Evolutionary conservation across 2,888 invertebrate species (phyloP), one percentile per base, ranked within the genome.

Genomic region (Ichneumoninae sp.): DNA sequence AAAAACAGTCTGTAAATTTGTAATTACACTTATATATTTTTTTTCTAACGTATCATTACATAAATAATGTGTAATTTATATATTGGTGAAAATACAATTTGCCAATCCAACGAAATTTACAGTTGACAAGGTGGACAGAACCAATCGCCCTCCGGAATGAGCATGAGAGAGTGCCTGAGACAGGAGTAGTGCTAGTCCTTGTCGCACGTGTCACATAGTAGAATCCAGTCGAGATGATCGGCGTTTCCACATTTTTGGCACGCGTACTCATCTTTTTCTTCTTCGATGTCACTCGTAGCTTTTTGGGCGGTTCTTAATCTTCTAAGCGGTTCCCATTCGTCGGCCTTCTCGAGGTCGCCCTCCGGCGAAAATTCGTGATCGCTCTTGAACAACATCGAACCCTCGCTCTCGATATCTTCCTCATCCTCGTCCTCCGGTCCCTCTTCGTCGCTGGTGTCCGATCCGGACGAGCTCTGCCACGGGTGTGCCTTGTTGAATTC

Each of bases 141-240:
- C 99, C 99, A 99, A 94, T 99, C 98, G 0, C 99, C 99, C 92
- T 98, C 98, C 0, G 99, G 99, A 90, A 99, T 97, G 44, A 98
- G 96, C 94, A 99, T 96, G 60, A 99, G 95, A 82, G 98, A 96
- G 0, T 99, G 99, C 85, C 97, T 96, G 54, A 99, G 95, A 92
- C 99, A 99, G 63, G 98, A 98, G 85, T 98, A 99, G 95, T 99
- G 99, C 96, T 98, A 99, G n/a, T 99, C 99, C 85, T 95, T 96
- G 94, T 99, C 99, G 94, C 99, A 99, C 87, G 95, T 95, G 94
- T 99, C 99, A 93, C 99, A 99, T 57, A 99, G 94, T 76, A 99
- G 94, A 90, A 99, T 98, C 98, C 98, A 98, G 94, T 99, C 99
- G 0, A 99, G 99, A 94, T 99, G 98, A 93, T 98, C 98, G 0